Percentiles rank a stretch among this genome's conserved stretches.
Evolutionary conservation across 1,140 invertebrate species (phyloP).

Genomic region (Periplaneta americana): DNA sequence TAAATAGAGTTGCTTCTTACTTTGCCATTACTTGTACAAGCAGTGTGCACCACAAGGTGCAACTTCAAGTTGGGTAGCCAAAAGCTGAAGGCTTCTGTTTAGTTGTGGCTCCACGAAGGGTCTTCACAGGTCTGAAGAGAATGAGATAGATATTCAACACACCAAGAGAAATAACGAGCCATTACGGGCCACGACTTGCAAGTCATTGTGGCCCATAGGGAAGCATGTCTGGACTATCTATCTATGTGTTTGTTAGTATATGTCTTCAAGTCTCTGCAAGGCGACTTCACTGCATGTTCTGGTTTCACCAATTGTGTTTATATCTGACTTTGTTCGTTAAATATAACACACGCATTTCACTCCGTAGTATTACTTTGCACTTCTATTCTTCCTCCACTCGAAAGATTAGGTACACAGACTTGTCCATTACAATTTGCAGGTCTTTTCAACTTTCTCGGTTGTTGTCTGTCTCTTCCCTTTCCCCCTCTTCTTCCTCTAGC

Average conservation of each 20-base stretch:
- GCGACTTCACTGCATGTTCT: background rate
- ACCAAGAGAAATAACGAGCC: background rate
- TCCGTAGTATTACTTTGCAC: too few relatives aligned
- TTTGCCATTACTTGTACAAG: background rate
- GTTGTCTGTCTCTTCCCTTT: too few relatives aligned
- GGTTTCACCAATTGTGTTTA: background rate
- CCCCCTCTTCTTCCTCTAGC: too few relatives aligned
- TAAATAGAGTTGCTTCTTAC: background rate
- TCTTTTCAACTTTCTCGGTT: too few relatives aligned
- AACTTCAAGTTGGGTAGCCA: background rate
- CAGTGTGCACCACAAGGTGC: background rate
- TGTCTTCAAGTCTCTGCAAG: background rate
- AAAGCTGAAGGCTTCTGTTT: background rate
- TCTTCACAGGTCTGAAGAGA: background rate
- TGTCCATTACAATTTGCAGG: too few relatives aligned
- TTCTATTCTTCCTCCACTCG: too few relatives aligned
- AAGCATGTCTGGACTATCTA: background rate
- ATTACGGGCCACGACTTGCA: background rate
- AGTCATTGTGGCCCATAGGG: background rate
- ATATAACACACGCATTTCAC: too few relatives aligned
- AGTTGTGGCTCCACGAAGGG: background rate
- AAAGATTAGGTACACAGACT: too few relatives aligned
- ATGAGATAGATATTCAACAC: background rate
- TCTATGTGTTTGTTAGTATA: background rate
- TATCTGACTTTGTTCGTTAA: too few relatives aligned